These are phyloP conservation scores for Nasalis larvatus DNA, from an alignment of 2,113 vertebrate genomes.

Conservation along the genomic window DNA sequence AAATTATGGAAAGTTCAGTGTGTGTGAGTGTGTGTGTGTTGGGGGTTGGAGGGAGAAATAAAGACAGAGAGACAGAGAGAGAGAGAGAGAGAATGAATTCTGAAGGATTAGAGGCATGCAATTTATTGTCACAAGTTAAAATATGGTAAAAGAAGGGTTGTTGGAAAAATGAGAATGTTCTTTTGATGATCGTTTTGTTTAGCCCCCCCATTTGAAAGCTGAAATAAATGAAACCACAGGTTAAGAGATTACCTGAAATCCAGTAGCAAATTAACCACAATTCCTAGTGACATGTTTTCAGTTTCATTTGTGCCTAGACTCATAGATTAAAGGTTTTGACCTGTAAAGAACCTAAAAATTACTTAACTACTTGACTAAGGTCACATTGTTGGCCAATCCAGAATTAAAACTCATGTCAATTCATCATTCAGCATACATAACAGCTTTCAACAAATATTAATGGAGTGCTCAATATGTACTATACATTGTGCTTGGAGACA, in stretches of 20 bases:
- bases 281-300: neutral
- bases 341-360: neutral
- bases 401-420: constrained; percentile 19
- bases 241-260: neutral
- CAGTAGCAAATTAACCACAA: neutral
- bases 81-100: neutral
- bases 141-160: neutral
- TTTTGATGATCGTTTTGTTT: neutral
- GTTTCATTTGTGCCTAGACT: neutral
- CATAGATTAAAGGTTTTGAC: neutral
- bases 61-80: neutral
- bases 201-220: neutral
- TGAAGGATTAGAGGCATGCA: neutral
- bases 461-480: neutral
- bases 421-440: neutral
- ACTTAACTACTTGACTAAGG: neutral
- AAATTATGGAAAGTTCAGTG: neutral
- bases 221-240: neutral
- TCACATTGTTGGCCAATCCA: neutral
- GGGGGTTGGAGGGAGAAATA: no score
- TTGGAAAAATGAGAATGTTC: constrained; percentile 17
- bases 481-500: neutral
- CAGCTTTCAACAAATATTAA: neutral
- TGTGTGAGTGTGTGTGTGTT: neutral
- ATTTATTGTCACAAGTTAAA: neutral